These are phyloP conservation scores for Formica aserva DNA, from an alignment of 2,888 invertebrate species.

Conservation along the genomic window DNA sequence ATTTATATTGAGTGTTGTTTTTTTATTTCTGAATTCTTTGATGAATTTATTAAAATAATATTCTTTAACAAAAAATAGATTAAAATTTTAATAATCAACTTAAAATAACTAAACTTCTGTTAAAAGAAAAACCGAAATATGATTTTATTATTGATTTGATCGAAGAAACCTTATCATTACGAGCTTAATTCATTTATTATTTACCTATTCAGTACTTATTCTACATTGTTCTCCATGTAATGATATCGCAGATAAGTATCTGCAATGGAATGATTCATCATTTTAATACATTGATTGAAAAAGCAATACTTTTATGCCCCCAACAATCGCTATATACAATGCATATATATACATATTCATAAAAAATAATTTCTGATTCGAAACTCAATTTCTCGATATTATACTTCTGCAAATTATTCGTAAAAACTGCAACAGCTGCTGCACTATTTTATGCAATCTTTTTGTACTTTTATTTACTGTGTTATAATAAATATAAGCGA, in stretches of 20 bases:
- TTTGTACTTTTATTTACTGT: constrained; percentile 29
- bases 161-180: too few relatives aligned
- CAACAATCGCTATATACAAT: neutral
- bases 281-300: neutral
- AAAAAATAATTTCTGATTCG: neutral
- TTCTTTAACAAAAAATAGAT: neutral
- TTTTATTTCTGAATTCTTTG: neutral
- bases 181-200: too few relatives aligned
- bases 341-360: neutral
- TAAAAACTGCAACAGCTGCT: neutral
- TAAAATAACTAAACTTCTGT: neutral
- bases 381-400: neutral
- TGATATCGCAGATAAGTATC: neutral
- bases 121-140: neutral
- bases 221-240: constrained; percentile 4
- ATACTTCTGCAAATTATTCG: neutral
- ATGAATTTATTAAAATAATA: neutral
- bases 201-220: neutral
- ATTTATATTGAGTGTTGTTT: neutral
- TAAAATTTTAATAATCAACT: neutral
- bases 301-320: neutral
- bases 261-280: neutral
- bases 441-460: constrained; percentile 1
- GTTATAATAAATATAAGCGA: constrained; percentile 27
- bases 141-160: too few relatives aligned